Percentiles rank a stretch among this genome's conserved stretches.
phyloP scores from a whole-genome alignment of 2,113 vertebrate genomes.

The Channa argus region DNA sequence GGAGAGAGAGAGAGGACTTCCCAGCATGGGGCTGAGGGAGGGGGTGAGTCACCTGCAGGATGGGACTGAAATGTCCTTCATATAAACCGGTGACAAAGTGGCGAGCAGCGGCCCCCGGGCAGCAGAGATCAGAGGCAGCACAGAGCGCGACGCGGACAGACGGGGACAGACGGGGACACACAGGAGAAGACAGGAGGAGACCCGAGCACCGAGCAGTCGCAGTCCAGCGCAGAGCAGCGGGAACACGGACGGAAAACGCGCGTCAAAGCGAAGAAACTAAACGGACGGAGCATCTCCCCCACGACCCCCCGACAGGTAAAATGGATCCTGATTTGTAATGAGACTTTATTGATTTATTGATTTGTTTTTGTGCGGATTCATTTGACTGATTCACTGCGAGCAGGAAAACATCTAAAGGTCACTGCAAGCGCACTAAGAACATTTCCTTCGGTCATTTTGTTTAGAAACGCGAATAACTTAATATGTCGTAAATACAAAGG shows the following conservation, averaged over 20 bases:
- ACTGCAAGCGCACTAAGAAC: too few relatives aligned
- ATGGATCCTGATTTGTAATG: too few relatives aligned
- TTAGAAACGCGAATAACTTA: too few relatives aligned
- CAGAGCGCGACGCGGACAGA: neutral
- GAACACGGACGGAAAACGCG: constrained; percentile 16
- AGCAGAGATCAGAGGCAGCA: constrained; percentile 50
- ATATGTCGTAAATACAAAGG: too few relatives aligned
- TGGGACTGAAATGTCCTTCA: constrained; percentile 77
- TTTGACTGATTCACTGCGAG: too few relatives aligned
- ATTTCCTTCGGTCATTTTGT: too few relatives aligned
- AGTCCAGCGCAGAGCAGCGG: constrained; percentile 35
- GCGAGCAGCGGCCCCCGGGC: constrained; percentile 56
- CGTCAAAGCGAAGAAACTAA: too few relatives aligned
- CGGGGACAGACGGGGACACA: constrained; percentile 1
- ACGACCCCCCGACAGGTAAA: constrained; percentile 53
- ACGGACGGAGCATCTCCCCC: constrained; percentile 36
- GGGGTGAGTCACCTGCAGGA: constrained; percentile 55
- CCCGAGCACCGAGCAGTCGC: constrained; percentile 31
- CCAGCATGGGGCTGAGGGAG: constrained; percentile 62
- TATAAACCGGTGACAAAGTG: constrained; percentile 76
- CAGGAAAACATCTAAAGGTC: too few relatives aligned
- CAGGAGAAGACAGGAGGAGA: constrained; percentile 19
- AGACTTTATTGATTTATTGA: too few relatives aligned
- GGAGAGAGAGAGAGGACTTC: constrained; percentile 39
- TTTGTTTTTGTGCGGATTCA: too few relatives aligned